phyloP scores from a whole-genome alignment of 2,797 vertebrate species.

The Gymnothorax javanicus region DNA sequence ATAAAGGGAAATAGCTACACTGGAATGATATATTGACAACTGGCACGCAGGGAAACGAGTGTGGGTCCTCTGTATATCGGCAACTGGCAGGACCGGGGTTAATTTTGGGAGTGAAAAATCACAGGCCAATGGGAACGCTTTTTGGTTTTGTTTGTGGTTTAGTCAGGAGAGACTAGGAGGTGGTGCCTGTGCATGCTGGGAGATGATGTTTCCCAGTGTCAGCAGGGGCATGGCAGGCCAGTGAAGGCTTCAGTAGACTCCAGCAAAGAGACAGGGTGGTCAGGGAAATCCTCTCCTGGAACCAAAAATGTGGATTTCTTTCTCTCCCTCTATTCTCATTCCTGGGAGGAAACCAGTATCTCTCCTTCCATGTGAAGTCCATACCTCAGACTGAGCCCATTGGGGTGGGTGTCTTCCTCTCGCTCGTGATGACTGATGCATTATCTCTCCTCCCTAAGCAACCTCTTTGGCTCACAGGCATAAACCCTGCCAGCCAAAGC shows the following conservation, averaged over 20 bases:
- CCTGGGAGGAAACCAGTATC: neutral
- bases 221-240: neutral
- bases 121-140: neutral
- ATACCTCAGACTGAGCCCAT: neutral
- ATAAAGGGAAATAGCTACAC: too few relatives aligned
- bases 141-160: neutral
- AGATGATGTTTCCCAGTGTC: neutral
- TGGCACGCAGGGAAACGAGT: too few relatives aligned
- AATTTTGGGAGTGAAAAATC: neutral
- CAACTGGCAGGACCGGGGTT: too few relatives aligned
- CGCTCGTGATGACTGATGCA: neutral
- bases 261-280: neutral
- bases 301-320: neutral
- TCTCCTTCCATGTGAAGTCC: neutral
- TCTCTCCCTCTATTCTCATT: neutral
- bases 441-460: neutral
- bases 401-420: neutral
- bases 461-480: neutral
- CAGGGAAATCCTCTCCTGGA: neutral
- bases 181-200: conserved; percentile 3
- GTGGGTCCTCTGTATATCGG: too few relatives aligned
- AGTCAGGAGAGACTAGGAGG: neutral
- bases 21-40: too few relatives aligned
- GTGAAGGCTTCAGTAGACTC: neutral
- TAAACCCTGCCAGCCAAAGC: neutral